Conservation (phyloP, 2,797 vertebrate genomes). For the Aeoliscus strigatus region DNA sequence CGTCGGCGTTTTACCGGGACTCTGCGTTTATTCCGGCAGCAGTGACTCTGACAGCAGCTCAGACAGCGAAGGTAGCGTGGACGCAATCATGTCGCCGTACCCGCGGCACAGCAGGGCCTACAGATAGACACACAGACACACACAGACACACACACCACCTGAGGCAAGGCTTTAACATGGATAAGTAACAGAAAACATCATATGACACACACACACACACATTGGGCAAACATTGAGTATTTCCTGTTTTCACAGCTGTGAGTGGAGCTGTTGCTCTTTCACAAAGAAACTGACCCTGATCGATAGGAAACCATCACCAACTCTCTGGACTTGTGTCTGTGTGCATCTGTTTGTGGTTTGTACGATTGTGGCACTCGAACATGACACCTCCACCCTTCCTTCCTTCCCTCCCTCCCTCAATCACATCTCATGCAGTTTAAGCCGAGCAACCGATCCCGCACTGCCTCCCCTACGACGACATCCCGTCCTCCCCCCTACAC, state of each 20-base stretch:
- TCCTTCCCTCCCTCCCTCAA: conserved; percentile 67
- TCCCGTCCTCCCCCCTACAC: conserved; percentile 45
- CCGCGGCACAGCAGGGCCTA: conserved; percentile 71
- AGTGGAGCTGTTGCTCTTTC: conserved; percentile 46
- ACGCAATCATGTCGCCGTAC: conserved; percentile 83
- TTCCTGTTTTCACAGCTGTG: conserved; percentile 52
- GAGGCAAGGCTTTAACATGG: too few species aligned
- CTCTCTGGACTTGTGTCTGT: conserved; percentile 27
- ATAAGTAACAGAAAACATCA: too few species aligned
- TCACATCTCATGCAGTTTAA: conserved; percentile 79
- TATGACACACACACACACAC: conserved; percentile 10
- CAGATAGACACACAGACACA: conserved; percentile 62
- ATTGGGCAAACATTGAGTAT: conserved; percentile 1
- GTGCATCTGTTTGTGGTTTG: conserved; percentile 52
- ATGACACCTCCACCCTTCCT: conserved; percentile 62
- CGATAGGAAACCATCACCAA: conserved; percentile 8
- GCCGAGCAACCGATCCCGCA: conserved; percentile 63
- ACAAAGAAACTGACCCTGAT: conserved; percentile 15
- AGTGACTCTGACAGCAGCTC: conserved; percentile 98
- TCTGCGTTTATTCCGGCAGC: conserved; percentile 93
- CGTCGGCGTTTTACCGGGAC: conserved; percentile 91
- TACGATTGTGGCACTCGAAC: conserved; percentile 61
- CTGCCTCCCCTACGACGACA: conserved; percentile 71
- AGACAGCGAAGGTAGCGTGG: conserved; percentile 94
- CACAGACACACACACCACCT: background rate